A percentile compares a stretch with the other conserved stretches of the same genome.
phyloP scores from a whole-genome alignment of 2,888 invertebrate genomes.

The Eupithecia insigniata region DNA sequence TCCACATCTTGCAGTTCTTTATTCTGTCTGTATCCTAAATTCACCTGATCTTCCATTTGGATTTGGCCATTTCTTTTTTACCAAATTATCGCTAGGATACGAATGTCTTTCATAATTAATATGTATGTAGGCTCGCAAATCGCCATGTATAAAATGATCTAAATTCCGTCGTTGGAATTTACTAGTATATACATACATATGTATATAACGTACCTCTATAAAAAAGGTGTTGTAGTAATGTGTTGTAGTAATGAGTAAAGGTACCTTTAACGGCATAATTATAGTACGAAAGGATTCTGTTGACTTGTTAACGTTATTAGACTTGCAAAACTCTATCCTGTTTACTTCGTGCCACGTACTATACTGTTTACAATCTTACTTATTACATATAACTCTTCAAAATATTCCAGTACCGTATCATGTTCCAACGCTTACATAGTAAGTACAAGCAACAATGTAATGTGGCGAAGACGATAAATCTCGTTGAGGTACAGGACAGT shows the following conservation, averaged over 20 bases:
- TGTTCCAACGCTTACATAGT: slow-evolving; percentile 50
- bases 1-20: too few species aligned
- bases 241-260: background rate
- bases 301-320: background rate
- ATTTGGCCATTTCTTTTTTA: too few species aligned
- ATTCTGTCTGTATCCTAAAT: too few species aligned
- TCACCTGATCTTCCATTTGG: too few species aligned
- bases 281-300: background rate
- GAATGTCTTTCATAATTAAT: too few species aligned
- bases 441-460: slow-evolving; percentile 63
- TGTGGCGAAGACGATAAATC: slow-evolving; percentile 70
- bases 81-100: too few species aligned
- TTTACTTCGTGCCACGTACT: slow-evolving; percentile 22
- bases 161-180: too few species aligned
- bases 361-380: background rate
- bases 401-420: slow-evolving; percentile 35
- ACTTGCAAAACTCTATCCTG: slow-evolving; percentile 9
- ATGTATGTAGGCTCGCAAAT: too few species aligned
- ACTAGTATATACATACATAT: too few species aligned
- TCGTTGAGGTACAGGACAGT: background rate
- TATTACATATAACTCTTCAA: slow-evolving; percentile 13
- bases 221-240: too few species aligned
- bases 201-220: too few species aligned
- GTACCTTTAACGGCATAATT: background rate
- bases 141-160: too few species aligned